Evolutionary conservation across 2,888 invertebrate species (phyloP).

Genomic region (Aphidoletes aphidimyza): DNA sequence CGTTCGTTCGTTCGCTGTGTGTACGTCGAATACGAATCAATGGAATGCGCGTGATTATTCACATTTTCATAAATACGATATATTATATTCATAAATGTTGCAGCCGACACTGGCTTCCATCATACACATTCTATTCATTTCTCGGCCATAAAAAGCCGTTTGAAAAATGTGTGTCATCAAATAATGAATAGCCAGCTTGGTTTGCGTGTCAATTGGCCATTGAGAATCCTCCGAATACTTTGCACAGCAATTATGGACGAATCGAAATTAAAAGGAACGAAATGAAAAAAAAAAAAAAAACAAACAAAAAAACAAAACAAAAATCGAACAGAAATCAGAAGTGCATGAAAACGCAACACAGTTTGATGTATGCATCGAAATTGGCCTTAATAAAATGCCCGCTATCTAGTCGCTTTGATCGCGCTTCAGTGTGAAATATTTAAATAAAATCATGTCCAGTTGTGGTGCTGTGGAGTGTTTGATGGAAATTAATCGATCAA

Average conservation of each 20-base stretch:
- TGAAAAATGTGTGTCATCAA: conserved; percentile 27
- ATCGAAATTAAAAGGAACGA: conserved; percentile 34
- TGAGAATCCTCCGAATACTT: conserved; percentile 45
- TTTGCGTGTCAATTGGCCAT: conserved; percentile 40
- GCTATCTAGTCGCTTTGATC: background rate
- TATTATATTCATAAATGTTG: background rate
- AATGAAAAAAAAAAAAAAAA: no score
- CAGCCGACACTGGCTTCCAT: background rate
- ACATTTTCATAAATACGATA: background rate
- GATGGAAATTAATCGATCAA: background rate
- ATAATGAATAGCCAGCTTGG: conserved; percentile 18
- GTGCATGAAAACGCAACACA: conserved; percentile 28
- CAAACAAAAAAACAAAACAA: background rate
- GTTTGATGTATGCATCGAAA: background rate
- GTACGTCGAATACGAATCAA: no score
- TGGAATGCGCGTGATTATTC: background rate
- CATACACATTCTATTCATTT: background rate
- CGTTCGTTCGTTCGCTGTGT: no score
- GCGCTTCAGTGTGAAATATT: background rate
- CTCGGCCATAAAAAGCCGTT: background rate
- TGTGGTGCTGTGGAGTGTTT: background rate
- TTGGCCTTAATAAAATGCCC: conserved; percentile 24
- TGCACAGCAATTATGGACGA: conserved; percentile 25
- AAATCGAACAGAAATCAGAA: background rate
- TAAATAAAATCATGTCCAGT: background rate